Evolutionary conservation across 92 coral and sea anemone genomes (phyloP).

Genomic region (Parazoanthus swiftii): DNA sequence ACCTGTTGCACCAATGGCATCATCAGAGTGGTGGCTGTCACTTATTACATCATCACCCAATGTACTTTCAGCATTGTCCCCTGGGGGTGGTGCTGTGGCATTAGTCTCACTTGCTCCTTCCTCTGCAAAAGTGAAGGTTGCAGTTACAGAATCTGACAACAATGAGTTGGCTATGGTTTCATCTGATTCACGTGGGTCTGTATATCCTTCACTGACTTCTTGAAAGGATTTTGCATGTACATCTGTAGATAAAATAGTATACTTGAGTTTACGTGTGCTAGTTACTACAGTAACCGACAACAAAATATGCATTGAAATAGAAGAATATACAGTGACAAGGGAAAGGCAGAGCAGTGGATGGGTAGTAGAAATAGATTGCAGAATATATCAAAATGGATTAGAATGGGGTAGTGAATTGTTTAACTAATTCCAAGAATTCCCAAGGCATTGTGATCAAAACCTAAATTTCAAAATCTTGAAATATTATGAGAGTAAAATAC

Average conservation of each 20-base stretch:
- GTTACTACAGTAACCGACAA: not conserved
- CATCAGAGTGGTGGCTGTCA: not conserved
- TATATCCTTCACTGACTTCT: not conserved
- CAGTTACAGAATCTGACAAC: not conserved
- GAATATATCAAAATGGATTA: not conserved
- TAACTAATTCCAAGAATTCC: too few species aligned
- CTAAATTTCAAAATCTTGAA: too few species aligned
- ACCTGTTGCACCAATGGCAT: constrained; percentile 7
- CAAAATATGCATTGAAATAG: not conserved
- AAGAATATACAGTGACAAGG: not conserved
- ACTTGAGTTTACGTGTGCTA: not conserved
- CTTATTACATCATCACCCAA: not conserved
- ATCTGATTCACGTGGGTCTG: constrained; percentile 8
- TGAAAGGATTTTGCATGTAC: not conserved
- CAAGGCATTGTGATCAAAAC: too few species aligned
- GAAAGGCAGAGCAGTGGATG: not conserved
- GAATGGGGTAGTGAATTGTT: not conserved
- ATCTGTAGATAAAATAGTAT: not conserved
- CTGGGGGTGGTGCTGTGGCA: not conserved
- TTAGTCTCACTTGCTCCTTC: not conserved
- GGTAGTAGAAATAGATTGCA: not conserved
- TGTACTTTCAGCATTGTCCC: not conserved
- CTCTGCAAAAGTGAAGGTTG: not conserved
- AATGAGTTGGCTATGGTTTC: not conserved
- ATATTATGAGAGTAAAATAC: too few species aligned